phyloP scores from a whole-genome alignment of 2,888 invertebrate species.

The Rhopalosiphum nymphaeae region DNA sequence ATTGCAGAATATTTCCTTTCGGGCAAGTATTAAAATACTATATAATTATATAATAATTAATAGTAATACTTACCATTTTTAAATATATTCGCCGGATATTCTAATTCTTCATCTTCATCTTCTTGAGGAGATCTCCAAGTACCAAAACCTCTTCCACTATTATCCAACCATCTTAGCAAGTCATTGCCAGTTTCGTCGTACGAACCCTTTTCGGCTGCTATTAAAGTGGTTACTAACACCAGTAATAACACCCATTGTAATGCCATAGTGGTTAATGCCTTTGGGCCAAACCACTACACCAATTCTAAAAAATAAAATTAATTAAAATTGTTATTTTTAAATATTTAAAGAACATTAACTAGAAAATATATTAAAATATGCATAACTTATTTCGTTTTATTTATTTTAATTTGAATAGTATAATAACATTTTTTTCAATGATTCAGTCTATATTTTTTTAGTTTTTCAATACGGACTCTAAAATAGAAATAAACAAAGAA shows the following conservation, averaged over 20 bases:
- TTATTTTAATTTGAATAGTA: neutral
- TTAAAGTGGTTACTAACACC: slow-evolving; percentile 53
- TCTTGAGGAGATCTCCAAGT: slow-evolving; percentile 60
- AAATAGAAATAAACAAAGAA: neutral
- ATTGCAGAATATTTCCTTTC: neutral
- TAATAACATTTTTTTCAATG: neutral
- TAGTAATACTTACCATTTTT: slow-evolving; percentile 45
- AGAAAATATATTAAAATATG: neutral
- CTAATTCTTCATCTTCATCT: slow-evolving; percentile 49
- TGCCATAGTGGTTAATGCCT: slow-evolving; percentile 57
- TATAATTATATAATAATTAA: neutral
- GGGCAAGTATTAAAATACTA: neutral
- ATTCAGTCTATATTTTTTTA: neutral
- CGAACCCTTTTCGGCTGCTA: slow-evolving; percentile 39
- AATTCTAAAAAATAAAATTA: slow-evolving; percentile 34
- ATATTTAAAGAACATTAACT: neutral
- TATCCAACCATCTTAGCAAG: slow-evolving; percentile 54
- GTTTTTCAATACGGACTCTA: neutral
- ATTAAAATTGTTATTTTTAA: neutral
- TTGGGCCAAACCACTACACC: slow-evolving; percentile 46
- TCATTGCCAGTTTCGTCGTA: slow-evolving; percentile 52
- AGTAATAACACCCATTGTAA: slow-evolving; percentile 55
- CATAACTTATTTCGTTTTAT: neutral
- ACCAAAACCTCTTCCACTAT: slow-evolving; percentile 48
- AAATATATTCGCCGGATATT: slow-evolving; percentile 33